phyloP scores from a whole-genome alignment of 2,113 vertebrate genomes.

The Ophiodon elongatus region DNA sequence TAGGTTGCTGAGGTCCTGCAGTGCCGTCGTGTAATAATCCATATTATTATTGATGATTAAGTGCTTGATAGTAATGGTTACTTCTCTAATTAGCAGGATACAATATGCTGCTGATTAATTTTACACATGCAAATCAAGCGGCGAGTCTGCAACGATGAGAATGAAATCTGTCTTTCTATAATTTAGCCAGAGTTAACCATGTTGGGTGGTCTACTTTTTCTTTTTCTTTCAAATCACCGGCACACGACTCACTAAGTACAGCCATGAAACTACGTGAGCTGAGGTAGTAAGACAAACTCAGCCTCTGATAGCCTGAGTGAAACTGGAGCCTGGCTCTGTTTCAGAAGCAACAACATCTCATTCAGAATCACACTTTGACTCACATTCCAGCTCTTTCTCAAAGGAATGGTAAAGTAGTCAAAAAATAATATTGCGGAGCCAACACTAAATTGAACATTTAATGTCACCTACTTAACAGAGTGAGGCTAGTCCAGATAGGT shows the following conservation, averaged over 20 bases:
- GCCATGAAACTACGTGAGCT: background rate
- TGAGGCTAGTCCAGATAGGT: too few species aligned
- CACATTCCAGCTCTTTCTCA: too few species aligned
- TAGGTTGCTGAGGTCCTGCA: slow-evolving; percentile 44
- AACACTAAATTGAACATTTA: too few species aligned
- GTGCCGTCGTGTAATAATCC: slow-evolving; percentile 67
- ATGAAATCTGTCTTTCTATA: background rate
- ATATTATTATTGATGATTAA: slow-evolving; percentile 83
- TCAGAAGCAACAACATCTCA: too few species aligned
- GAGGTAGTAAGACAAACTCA: background rate
- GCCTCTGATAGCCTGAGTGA: too few species aligned
- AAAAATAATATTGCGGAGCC: too few species aligned
- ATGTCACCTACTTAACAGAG: too few species aligned
- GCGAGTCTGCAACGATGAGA: slow-evolving; percentile 30
- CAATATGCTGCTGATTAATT: slow-evolving; percentile 70
- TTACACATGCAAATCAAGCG: slow-evolving; percentile 70
- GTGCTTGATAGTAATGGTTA: slow-evolving; percentile 77
- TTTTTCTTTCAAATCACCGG: background rate
- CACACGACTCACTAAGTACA: background rate
- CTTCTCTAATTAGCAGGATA: slow-evolving; percentile 75
- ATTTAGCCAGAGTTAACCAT: background rate
- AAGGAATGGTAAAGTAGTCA: background rate
- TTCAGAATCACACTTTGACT: background rate
- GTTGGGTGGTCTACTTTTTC: background rate
- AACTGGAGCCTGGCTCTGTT: too few species aligned